Percentiles rank a stretch among this genome's conserved stretches.
Evolutionary conservation across 2,888 invertebrate species (phyloP).

Genomic region (Drosophila neotestacea): DNA sequence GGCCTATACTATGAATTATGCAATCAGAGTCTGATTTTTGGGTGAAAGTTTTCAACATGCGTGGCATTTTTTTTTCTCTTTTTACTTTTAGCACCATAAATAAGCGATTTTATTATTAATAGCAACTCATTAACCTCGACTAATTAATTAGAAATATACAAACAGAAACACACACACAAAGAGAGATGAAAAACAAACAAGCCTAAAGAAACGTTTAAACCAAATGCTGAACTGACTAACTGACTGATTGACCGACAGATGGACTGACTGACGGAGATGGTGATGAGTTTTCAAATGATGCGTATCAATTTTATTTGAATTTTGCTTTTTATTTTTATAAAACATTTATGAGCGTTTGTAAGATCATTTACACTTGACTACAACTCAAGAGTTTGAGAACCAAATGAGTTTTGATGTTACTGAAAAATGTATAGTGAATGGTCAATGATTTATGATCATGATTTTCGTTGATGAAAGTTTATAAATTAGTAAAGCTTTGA

Average conservation of each 20-base stretch:
- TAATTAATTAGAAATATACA: constrained; percentile 72
- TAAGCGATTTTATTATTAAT: constrained; percentile 77
- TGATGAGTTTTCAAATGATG: constrained; percentile 76
- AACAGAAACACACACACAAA: constrained; percentile 13
- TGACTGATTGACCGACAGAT: constrained; percentile 17
- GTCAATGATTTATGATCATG: too few species aligned
- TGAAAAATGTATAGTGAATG: background rate
- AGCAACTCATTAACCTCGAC: constrained; percentile 74
- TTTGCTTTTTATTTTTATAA: constrained; percentile 42
- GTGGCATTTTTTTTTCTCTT: constrained; percentile 35
- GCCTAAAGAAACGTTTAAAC: constrained; percentile 41
- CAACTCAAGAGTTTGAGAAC: background rate
- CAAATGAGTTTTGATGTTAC: background rate
- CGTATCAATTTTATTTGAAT: constrained; percentile 68
- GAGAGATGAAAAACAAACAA: constrained; percentile 51
- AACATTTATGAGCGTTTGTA: constrained; percentile 72
- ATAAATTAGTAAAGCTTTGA: too few species aligned
- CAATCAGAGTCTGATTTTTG: constrained; percentile 30
- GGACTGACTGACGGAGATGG: constrained; percentile 38
- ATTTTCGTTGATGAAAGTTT: too few species aligned
- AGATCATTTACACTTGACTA: constrained; percentile 58
- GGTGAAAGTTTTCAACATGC: constrained; percentile 62
- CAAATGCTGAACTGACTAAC: constrained; percentile 38
- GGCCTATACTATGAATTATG: constrained; percentile 52
- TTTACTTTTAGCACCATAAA: constrained; percentile 69